Evolutionary conservation across 2,797 vertebrate species (phyloP), one percentile per base, ranked within the genome.

Genomic region (Siniperca scherzeri): DNA sequence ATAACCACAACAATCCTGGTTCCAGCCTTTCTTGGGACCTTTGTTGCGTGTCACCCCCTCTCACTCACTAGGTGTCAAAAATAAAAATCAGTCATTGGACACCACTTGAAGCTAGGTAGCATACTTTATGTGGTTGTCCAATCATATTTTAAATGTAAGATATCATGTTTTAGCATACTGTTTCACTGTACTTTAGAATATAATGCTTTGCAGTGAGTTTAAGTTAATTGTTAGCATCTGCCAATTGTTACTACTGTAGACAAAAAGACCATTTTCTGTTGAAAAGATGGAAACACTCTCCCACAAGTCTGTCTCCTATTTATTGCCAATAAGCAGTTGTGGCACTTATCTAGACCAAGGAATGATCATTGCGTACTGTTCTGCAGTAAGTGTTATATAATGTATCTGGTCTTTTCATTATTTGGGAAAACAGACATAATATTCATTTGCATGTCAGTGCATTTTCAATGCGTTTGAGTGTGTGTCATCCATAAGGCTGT

Each of bases 181-280:
- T 66, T 59, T 61, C 38, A 53, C 38, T 74, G 25, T 53, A 40
- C 44, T 67, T 38, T 4, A 67, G 7, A 48, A 50, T 7, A 36
- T 36, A 73, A 1, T 19, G 4, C 1, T 13, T 61, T 19, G 0
- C 74, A 59, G 21, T 8, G 46, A 65, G n/a, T 48, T 80, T 6
- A 67, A 74, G 42, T 71, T 44, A 81, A 83, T 48, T 59, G 52
- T 78, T 65, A 61, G 53, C 87, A 91, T 88, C 70, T 88, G 86
- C 46, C 65, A 67, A 7, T 61, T 74, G 53, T 81, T 74, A 30
- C 57, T 61, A 56, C 76, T 68, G 48, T 55, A 33, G 44, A 68
- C 0, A 40, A 4, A 16, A 44, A 33, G 22, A 36, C 21, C 11
- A n/a, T 14, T 72, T 57, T 74, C 65, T 30, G 13, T 22, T 50